These are phyloP conservation scores for Brachylomia viminalis DNA, from an alignment of 2,888 invertebrate species.

Conservation along the genomic window DNA sequence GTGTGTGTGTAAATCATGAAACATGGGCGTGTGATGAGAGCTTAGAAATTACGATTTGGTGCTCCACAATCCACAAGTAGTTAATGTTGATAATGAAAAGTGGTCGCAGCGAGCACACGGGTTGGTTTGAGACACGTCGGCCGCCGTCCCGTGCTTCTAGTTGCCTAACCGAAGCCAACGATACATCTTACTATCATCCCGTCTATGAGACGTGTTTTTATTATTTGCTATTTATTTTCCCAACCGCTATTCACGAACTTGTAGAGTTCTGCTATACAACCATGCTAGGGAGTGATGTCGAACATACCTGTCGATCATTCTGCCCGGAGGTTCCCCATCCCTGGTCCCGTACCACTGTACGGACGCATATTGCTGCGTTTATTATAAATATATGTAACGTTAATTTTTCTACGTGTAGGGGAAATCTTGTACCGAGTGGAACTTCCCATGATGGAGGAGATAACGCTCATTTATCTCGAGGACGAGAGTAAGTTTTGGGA, in stretches of 20 bases:
- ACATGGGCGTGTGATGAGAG: conserved; percentile 74
- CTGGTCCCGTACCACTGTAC: conserved; percentile 67
- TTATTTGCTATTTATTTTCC: conserved; percentile 82
- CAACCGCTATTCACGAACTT: conserved; percentile 81
- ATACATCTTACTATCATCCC: conserved; percentile 74
- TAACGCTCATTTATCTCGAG: conserved; percentile 98
- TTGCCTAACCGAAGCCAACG: conserved; percentile 84
- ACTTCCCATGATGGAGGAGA: conserved; percentile 98
- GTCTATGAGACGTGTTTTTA: conserved; percentile 77
- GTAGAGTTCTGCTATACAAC: conserved; percentile 74
- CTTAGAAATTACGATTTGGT: conserved; percentile 75
- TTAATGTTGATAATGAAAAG: conserved; percentile 76
- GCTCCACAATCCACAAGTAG: conserved; percentile 83
- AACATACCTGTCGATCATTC: conserved; percentile 58
- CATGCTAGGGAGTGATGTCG: conserved; percentile 59
- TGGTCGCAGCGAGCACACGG: conserved; percentile 83
- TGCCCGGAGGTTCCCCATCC: conserved; percentile 63
- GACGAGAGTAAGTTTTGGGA: conserved; percentile 94
- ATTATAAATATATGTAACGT: conserved; percentile 88
- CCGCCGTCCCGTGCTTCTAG: conserved; percentile 89
- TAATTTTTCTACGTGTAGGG: conserved; percentile 92
- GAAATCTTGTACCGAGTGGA: conserved; percentile 98
- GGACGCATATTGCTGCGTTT: conserved; percentile 72
- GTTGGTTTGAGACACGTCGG: conserved; percentile 80
- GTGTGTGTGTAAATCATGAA: conserved; percentile 12